These are phyloP conservation scores for Yoshiicerus persimilis DNA, from an alignment of 1,140 invertebrate species.

Conservation along the genomic window DNA sequence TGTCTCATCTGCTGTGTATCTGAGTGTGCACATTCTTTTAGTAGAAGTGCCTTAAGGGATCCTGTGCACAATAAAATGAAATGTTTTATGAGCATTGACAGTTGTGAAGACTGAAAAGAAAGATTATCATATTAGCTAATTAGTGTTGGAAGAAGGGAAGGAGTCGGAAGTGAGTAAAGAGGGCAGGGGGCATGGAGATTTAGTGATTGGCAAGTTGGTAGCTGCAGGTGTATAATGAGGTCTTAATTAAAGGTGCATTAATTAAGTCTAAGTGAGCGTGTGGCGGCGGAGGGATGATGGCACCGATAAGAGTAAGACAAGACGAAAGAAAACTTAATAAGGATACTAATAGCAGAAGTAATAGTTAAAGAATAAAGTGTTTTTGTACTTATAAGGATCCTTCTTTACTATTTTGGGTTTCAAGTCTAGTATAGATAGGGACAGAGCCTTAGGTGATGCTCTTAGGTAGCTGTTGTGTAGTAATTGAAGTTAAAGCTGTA, in stretches of 20 bases:
- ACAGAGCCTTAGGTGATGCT: neutral
- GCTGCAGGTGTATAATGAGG: slow-evolving; percentile 47
- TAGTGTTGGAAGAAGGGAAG: neutral
- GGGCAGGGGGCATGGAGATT: slow-evolving; percentile 12
- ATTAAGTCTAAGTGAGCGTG: slow-evolving; percentile 45
- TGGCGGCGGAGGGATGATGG: slow-evolving; percentile 28
- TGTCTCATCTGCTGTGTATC: no score
- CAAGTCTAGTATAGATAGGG: neutral
- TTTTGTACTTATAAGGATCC: neutral
- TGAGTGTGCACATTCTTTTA: neutral
- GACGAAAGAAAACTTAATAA: neutral
- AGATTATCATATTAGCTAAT: slow-evolving; percentile 24
- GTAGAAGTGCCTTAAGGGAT: neutral
- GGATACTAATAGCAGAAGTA: no score
- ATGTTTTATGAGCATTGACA: neutral
- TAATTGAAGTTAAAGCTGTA: neutral
- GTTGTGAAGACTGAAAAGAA: neutral
- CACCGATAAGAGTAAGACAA: neutral
- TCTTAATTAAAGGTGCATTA: slow-evolving; percentile 50
- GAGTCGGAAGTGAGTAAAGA: slow-evolving; percentile 21
- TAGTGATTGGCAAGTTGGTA: slow-evolving; percentile 41
- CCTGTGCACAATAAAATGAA: neutral
- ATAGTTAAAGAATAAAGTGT: no score
- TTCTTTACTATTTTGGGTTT: no score
- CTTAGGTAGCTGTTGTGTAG: neutral